Conservation (phyloP, 2,797 vertebrate genomes). For the Gambusia yucatana region DNA sequence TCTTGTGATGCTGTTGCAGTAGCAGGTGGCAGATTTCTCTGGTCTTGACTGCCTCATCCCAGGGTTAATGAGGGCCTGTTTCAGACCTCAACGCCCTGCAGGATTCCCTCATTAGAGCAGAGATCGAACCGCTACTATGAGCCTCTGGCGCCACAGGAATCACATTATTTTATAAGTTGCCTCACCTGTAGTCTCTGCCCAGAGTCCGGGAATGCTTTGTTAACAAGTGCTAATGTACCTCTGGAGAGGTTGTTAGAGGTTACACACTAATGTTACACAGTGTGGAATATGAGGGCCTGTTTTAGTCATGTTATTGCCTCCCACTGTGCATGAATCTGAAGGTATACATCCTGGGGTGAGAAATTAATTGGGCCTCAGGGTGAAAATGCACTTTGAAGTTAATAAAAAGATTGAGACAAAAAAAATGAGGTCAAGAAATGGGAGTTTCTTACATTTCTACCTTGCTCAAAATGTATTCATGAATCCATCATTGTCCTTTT, state of each 20-base stretch:
- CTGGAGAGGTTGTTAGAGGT: conserved; percentile 53
- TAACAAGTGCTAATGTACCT: conserved; percentile 47
- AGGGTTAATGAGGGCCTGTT: conserved; percentile 73
- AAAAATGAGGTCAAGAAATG: conserved; percentile 25
- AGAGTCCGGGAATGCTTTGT: conserved; percentile 32
- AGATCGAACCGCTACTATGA: conserved; percentile 43
- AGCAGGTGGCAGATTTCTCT: conserved; percentile 55
- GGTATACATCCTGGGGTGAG: conserved; percentile 26
- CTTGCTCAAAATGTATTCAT: conserved; percentile 24
- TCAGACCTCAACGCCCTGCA: conserved; percentile 63
- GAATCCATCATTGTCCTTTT: conserved; percentile 13
- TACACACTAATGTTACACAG: conserved; percentile 43
- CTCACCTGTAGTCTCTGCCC: conserved; percentile 52
- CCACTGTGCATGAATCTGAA: conserved; percentile 33
- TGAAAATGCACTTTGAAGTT: conserved; percentile 35
- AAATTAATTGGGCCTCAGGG: conserved; percentile 41
- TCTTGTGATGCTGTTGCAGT: conserved; percentile 53
- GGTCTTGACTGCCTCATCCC: conserved; percentile 64
- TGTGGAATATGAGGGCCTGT: conserved; percentile 34
- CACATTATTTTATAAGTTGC: conserved; percentile 55
- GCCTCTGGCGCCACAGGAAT: conserved; percentile 59
- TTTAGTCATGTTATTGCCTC: conserved; percentile 32
- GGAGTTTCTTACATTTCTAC: conserved; percentile 11
- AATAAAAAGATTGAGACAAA: conserved; percentile 25
- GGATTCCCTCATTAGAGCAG: conserved; percentile 73